Evolutionary conservation across 2,888 invertebrate species (phyloP).

Genomic region (Rotaria magnacalcarata): DNA sequence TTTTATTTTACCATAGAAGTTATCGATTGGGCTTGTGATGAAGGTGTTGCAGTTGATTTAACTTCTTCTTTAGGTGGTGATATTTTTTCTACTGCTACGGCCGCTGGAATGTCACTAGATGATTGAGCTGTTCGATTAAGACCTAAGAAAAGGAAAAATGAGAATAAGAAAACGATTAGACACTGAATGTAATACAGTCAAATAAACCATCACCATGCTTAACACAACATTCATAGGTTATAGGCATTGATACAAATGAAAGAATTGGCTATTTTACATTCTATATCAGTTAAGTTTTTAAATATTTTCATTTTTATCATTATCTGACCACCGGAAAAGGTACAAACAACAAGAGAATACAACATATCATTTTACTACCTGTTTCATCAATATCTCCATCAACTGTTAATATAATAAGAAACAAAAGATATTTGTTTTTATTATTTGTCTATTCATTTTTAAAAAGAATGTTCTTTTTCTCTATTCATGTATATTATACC

Average conservation of each 20-base stretch:
- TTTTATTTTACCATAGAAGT: neutral
- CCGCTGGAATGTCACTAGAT: neutral
- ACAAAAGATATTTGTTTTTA: neutral
- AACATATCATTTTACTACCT: neutral
- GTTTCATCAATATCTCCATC: neutral
- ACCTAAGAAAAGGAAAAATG: neutral
- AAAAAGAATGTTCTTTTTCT: neutral
- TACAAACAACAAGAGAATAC: neutral
- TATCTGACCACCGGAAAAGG: neutral
- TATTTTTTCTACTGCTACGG: neutral
- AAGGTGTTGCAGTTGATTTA: neutral
- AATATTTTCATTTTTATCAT: too few relatives aligned
- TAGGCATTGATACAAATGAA: neutral
- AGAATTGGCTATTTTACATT: neutral
- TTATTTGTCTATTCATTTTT: neutral
- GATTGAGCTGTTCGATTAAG: neutral
- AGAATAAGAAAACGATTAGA: neutral
- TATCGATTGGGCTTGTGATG: too few relatives aligned
- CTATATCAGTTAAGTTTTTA: too few relatives aligned
- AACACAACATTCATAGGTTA: neutral
- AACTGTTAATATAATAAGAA: neutral
- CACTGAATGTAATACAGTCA: too few relatives aligned
- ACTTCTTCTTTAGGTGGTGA: slow-evolving; percentile 2
- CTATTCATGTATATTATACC: neutral
- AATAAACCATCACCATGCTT: neutral